These are phyloP conservation scores for Heptranchias perlo DNA, from an alignment of 2,113 vertebrate species.

Conservation along the genomic window DNA sequence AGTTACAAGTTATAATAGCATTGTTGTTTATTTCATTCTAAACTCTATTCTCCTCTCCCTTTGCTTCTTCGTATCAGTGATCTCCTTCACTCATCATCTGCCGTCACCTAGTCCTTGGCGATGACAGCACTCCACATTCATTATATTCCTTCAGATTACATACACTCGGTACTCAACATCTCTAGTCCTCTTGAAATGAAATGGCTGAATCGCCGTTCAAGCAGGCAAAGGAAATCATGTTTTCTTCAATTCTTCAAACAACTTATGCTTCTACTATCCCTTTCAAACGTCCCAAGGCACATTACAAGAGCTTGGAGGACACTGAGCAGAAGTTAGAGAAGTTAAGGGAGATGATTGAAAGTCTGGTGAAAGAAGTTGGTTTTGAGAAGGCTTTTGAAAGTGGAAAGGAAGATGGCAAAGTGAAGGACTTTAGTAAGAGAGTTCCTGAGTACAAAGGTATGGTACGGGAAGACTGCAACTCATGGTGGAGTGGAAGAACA, in stretches of 20 bases:
- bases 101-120: background rate
- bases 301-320: background rate
- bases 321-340: background rate
- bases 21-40: no score
- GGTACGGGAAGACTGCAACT: background rate
- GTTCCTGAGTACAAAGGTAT: background rate
- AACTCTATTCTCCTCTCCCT: no score
- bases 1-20: no score
- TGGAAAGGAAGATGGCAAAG: background rate
- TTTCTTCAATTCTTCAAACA: background rate
- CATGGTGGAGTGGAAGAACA: no score
- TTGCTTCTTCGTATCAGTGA: no score
- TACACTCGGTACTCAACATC: background rate
- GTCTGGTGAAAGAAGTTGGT: background rate
- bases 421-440: background rate
- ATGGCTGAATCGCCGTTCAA: background rate
- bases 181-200: background rate
- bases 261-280: background rate
- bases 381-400: background rate
- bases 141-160: background rate
- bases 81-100: no score
- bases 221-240: no score
- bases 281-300: background rate
- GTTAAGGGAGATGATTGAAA: background rate
- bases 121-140: background rate